phyloP scores from a whole-genome alignment of 2,797 vertebrate genomes.

The Saguinus oedipus region DNA sequence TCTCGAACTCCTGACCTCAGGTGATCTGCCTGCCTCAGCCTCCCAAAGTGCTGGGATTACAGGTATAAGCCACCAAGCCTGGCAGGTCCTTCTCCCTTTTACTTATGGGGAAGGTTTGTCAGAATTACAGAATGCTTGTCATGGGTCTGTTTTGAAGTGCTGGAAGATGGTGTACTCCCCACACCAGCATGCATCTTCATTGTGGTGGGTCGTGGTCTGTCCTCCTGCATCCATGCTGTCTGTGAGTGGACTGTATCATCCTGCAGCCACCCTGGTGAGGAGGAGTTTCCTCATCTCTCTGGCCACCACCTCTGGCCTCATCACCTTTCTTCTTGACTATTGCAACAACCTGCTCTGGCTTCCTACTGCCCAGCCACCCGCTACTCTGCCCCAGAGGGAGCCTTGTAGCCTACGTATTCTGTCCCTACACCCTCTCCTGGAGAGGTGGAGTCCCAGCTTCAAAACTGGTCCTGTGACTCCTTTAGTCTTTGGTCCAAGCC shows the following conservation, averaged over 20 bases:
- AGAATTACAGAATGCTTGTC: neutral
- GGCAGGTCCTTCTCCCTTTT: neutral
- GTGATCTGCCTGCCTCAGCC: too few species aligned
- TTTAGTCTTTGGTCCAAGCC: neutral
- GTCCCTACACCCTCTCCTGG: neutral
- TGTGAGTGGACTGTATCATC: neutral
- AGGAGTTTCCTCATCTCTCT: too few species aligned
- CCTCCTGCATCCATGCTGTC: neutral
- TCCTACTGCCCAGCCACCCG: neutral
- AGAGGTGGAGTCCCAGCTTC: neutral
- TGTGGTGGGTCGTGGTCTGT: neutral
- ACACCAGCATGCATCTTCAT: too few species aligned
- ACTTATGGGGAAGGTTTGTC: neutral
- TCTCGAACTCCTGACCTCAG: too few species aligned
- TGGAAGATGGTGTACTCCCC: neutral
- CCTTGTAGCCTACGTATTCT: neutral
- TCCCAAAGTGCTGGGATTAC: too few species aligned
- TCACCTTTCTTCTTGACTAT: conserved; percentile 1
- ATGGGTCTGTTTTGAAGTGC: neutral
- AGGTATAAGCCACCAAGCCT: too few species aligned
- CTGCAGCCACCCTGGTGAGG: neutral
- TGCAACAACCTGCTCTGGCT: neutral
- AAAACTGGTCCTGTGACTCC: neutral
- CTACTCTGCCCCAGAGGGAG: neutral
- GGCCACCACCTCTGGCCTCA: neutral